These are phyloP conservation scores for Enteromius argenteus DNA, from an alignment of 2,797 vertebrate species.

Conservation along the genomic window DNA sequence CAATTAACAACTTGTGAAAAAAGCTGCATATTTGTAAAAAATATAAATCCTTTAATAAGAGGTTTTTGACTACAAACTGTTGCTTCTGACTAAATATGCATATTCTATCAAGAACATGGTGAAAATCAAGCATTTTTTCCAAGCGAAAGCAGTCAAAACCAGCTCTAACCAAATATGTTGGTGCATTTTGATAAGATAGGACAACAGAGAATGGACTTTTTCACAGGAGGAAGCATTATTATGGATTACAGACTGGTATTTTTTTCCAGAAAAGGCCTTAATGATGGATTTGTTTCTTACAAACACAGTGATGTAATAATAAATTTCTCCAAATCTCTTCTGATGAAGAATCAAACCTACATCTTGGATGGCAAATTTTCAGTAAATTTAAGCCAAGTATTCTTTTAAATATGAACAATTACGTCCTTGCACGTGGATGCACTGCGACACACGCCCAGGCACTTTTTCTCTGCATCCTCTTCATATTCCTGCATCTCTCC, in stretches of 20 bases:
- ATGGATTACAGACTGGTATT: not conserved
- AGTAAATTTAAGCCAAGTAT: not conserved
- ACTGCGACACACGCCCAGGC: slow-evolving; percentile 47
- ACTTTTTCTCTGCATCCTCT: not conserved
- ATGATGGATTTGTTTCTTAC: slow-evolving; percentile 8
- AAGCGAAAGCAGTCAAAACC: not conserved
- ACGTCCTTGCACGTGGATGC: not conserved
- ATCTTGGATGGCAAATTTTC: not conserved
- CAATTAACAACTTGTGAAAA: not conserved
- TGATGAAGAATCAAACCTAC: not conserved
- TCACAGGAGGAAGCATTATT: not conserved
- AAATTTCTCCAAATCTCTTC: not conserved
- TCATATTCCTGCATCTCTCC: slow-evolving; percentile 43
- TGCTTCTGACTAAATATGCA: not conserved
- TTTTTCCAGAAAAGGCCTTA: not conserved
- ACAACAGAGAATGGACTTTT: not conserved
- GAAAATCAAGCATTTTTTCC: not conserved
- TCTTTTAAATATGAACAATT: slow-evolving; percentile 16
- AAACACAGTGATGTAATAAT: not conserved
- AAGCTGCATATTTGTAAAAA: not conserved
- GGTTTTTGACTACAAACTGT: not conserved
- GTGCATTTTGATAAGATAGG: not conserved
- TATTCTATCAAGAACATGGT: not conserved
- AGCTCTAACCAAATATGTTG: not conserved
- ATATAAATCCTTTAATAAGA: not conserved